Conservation (phyloP, 2,797 vertebrate genomes). For the Leucoraja ocellata region DNA sequence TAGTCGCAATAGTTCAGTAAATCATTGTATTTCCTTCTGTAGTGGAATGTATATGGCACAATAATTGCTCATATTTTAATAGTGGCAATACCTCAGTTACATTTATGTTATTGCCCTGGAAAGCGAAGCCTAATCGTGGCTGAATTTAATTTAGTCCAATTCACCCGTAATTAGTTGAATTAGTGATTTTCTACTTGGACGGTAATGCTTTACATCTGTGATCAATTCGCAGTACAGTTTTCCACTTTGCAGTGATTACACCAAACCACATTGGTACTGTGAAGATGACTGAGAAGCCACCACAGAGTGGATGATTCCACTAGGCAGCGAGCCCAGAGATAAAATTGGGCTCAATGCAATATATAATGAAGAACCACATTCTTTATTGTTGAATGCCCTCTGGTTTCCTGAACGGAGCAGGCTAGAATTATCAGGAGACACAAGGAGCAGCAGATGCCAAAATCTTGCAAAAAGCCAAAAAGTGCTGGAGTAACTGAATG, state of each 20-base stretch:
- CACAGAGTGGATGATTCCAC: background rate
- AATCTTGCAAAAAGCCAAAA: no score
- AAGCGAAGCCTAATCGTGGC: background rate
- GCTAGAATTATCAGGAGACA: background rate
- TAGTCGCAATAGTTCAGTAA: background rate
- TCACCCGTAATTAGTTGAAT: conserved; percentile 27
- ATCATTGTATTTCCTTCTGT: background rate
- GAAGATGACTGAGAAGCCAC: background rate
- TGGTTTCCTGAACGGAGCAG: background rate
- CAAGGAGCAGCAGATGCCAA: background rate
- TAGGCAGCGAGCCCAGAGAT: background rate
- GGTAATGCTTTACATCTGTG: conserved; percentile 33
- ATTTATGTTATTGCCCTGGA: background rate
- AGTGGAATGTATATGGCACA: background rate
- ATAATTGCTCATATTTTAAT: background rate
- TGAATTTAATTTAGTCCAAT: conserved; percentile 24
- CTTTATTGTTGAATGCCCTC: background rate
- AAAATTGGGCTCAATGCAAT: background rate
- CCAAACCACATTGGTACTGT: background rate
- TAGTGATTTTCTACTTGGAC: conserved; percentile 17
- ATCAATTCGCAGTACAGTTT: background rate
- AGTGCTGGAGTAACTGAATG: no score
- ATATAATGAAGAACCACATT: background rate
- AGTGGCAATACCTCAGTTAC: background rate
- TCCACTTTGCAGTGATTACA: background rate